A percentile compares a stretch with the other conserved stretches of the same genome.
These are phyloP conservation scores for Ictidomys tridecemlineatus DNA, from an alignment of 2,113 vertebrate genomes.

Conservation along the genomic window DNA sequence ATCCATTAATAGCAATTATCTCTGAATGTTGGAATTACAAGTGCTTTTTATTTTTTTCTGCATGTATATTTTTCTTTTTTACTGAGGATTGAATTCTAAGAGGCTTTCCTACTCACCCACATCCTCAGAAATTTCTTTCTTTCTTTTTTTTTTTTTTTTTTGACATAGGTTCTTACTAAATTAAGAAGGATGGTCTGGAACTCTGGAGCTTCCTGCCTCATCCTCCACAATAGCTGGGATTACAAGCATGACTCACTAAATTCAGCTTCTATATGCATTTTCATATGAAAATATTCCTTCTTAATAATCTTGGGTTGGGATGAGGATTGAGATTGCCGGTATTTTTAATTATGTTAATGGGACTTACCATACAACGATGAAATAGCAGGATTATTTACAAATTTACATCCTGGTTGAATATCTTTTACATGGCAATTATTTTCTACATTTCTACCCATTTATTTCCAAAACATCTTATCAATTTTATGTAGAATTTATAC, in stretches of 20 bases:
- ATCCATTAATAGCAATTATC: background rate
- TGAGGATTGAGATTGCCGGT: background rate
- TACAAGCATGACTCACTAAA: no score
- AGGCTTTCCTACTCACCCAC: no score
- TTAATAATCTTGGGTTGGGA: background rate
- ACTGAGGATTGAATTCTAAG: no score
- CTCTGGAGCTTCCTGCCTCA: no score
- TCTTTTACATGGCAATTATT: background rate
- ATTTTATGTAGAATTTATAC: background rate
- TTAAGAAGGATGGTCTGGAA: no score
- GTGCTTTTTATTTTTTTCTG: background rate
- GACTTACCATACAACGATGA: background rate
- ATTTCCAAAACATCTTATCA: background rate
- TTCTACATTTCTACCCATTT: background rate
- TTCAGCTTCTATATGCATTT: background rate
- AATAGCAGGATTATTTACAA: background rate
- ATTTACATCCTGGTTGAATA: background rate
- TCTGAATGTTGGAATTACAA: background rate
- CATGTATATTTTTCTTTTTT: no score
- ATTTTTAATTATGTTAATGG: background rate
- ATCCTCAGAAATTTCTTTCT: no score
- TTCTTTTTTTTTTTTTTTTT: no score
- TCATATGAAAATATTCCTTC: background rate
- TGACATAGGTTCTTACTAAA: no score
- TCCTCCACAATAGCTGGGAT: no score